Evolutionary conservation across 2,888 invertebrate species (phyloP).

Genomic region (Coecobrya sp.): DNA sequence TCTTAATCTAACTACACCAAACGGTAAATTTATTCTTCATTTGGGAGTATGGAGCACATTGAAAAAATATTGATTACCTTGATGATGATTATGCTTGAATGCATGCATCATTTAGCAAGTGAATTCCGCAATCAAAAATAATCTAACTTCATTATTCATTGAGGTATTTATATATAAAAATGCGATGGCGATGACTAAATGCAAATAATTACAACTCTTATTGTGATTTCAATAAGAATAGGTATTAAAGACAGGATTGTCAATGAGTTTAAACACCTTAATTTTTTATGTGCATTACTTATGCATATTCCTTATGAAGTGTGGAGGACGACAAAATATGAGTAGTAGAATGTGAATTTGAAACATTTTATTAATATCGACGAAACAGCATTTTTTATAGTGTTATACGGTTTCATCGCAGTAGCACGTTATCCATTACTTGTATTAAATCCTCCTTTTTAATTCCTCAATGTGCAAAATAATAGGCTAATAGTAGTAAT

Average conservation of each 20-base stretch:
- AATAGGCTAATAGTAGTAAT: background rate
- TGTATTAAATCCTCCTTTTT: constrained; percentile 12
- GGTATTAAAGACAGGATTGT: too few relatives aligned
- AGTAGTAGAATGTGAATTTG: too few relatives aligned
- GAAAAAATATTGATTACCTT: constrained; percentile 67
- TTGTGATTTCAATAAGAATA: background rate
- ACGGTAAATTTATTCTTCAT: too few relatives aligned
- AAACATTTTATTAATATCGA: background rate
- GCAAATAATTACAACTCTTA: background rate
- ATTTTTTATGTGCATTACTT: too few relatives aligned
- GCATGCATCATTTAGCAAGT: constrained; percentile 9
- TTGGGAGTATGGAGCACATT: background rate
- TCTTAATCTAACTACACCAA: too few relatives aligned
- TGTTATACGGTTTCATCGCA: too few relatives aligned
- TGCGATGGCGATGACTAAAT: background rate
- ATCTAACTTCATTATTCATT: constrained; percentile 22
- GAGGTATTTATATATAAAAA: constrained; percentile 24
- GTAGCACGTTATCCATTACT: too few relatives aligned
- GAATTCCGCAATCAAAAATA: constrained; percentile 58
- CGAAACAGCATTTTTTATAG: background rate
- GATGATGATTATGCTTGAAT: constrained; percentile 58
- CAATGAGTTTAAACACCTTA: background rate
- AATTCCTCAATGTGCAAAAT: background rate
- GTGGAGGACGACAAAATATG: too few relatives aligned
- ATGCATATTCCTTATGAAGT: too few relatives aligned